These are phyloP conservation scores for Dryomyza anilis DNA, from an alignment of 2,888 invertebrate species.

Conservation along the genomic window DNA sequence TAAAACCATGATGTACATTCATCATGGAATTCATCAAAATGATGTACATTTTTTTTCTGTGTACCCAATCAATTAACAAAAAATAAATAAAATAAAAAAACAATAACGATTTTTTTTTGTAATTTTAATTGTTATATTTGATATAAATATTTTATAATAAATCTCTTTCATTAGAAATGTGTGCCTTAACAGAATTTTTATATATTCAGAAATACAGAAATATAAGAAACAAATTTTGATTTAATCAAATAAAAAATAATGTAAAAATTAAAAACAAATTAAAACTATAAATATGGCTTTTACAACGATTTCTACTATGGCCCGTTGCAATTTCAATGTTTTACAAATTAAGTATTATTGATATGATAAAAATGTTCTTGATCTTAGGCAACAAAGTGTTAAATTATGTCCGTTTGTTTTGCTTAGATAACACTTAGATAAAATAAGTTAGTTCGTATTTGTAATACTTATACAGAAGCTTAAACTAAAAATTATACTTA, in stretches of 20 bases:
- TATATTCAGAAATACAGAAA: too few relatives aligned
- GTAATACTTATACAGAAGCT: not conserved
- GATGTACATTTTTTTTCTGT: too few relatives aligned
- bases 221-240: too few relatives aligned
- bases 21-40: too few relatives aligned
- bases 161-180: not conserved
- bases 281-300: constrained; percentile 25
- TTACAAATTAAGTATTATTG: constrained; percentile 19
- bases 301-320: too few relatives aligned
- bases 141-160: constrained; percentile 1
- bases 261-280: constrained; percentile 24
- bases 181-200: too few relatives aligned
- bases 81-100: too few relatives aligned
- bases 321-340: too few relatives aligned
- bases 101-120: too few relatives aligned
- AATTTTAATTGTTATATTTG: constrained; percentile 6
- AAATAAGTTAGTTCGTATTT: constrained; percentile 24
- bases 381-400: constrained; percentile 27
- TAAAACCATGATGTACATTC: too few relatives aligned
- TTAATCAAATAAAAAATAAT: constrained; percentile 35
- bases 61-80: too few relatives aligned
- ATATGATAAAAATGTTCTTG: constrained; percentile 22
- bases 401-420: constrained; percentile 17
- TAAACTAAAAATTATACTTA: constrained; percentile 17
- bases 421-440: constrained; percentile 22